These are phyloP conservation scores for Pangasius mekongensis DNA, from an alignment of 2,797 vertebrate species.

Conservation along the genomic window DNA sequence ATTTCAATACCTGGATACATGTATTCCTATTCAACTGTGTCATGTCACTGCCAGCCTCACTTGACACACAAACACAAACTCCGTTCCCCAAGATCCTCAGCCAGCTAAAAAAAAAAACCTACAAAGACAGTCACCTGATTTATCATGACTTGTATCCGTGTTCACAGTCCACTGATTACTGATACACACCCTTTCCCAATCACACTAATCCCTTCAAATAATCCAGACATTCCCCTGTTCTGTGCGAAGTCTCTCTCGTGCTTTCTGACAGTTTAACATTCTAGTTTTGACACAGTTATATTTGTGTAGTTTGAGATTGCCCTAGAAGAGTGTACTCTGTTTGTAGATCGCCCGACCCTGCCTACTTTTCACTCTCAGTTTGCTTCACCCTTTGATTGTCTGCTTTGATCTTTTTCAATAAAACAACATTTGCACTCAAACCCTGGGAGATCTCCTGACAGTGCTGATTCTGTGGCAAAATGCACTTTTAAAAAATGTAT, in stretches of 20 bases:
- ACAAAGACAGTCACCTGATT: background rate
- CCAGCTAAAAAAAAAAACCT: background rate
- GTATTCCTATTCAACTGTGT: background rate
- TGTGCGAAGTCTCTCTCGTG: background rate
- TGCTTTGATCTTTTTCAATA: slow-evolving; percentile 17
- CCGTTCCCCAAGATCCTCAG: background rate
- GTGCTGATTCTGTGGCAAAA: background rate
- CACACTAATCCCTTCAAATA: background rate
- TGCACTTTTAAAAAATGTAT: background rate
- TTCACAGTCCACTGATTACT: background rate
- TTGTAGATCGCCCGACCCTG: background rate
- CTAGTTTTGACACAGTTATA: background rate
- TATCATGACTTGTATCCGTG: background rate
- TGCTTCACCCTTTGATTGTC: background rate
- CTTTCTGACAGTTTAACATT: background rate
- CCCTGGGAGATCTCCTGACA: background rate
- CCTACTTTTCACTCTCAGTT: background rate
- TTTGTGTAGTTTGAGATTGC: background rate
- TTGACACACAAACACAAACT: background rate
- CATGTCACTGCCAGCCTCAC: background rate
- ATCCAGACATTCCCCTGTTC: background rate
- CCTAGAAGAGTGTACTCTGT: background rate
- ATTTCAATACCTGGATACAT: background rate
- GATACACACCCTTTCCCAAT: background rate
- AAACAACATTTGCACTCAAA: background rate